These are phyloP conservation scores for Corynorhinus townsendii DNA, from an alignment of 2,113 vertebrate species.

Conservation along the genomic window DNA sequence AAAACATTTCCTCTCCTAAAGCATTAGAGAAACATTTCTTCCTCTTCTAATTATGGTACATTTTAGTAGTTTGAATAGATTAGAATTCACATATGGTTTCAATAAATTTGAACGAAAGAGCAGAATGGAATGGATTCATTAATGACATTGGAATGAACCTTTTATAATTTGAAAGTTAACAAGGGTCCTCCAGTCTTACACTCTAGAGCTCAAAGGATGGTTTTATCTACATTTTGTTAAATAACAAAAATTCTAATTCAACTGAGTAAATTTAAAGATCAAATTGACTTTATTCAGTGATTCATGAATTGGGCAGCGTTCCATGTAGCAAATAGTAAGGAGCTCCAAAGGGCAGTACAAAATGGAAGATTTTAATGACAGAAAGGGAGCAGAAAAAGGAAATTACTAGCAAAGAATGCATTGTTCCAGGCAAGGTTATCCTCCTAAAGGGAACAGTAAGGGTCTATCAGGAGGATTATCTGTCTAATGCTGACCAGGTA, in stretches of 20 bases:
- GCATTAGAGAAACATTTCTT: constrained; percentile 9
- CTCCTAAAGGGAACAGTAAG: background rate
- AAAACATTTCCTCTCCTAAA: background rate
- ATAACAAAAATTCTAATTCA: background rate
- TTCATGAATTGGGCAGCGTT: background rate
- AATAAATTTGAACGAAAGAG: constrained; percentile 49
- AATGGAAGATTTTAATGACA: background rate
- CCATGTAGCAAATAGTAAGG: background rate
- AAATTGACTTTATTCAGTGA: background rate
- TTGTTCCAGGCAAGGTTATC: background rate
- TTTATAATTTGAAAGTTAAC: constrained; percentile 25
- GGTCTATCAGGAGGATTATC: background rate
- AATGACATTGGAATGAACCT: constrained; percentile 38
- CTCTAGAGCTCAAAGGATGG: background rate
- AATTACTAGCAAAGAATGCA: background rate
- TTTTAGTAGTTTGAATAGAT: constrained; percentile 49
- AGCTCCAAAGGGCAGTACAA: background rate
- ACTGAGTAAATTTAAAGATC: background rate
- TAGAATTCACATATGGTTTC: constrained; percentile 47
- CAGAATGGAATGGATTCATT: constrained; percentile 33
- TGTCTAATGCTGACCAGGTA: background rate
- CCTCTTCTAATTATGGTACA: constrained; percentile 29
- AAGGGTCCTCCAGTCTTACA: background rate
- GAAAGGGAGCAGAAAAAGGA: background rate
- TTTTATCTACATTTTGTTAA: constrained; percentile 26